Evolutionary conservation across 2,797 vertebrate genomes (phyloP), one percentile per base, ranked within the genome.

Genomic region (Sardinella longiceps): DNA sequence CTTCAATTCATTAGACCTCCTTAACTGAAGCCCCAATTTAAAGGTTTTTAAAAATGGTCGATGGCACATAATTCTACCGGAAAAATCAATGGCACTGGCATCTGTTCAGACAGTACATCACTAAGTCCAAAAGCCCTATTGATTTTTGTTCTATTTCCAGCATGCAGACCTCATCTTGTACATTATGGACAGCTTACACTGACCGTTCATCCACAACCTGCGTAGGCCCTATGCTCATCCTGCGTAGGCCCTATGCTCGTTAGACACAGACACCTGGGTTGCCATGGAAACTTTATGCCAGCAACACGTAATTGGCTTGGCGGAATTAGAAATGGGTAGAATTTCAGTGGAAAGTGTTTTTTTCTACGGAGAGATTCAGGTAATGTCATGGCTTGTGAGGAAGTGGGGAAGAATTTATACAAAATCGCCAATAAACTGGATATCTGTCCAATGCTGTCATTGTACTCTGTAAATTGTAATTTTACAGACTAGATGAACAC

Each of bases 141-240:
- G 93, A 94, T 94, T 93, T 93, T 90, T 86, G 77, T 91, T 94
- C 91, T 92, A 93, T 93, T 94, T 92, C 87, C 89, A 91, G 90
- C 88, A 51, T 51, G 28, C 53, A 33, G 84, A 88, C 87, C 85
- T 87, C 88, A 89, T 90, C 89, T 86, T 90, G 45, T 88, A 85
- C 84, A 89, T 90, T 91, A 89, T 87, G 88, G 87, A 89, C 82
- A 87, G 81, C 66, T 77, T 85, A 74, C 74, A 84, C 30, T 51
- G 74, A 87, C 74, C 56, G 92, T 94, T 89, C 86, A 91, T 94
- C 91, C 90, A 25, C 85, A 37, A 77, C 70, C 20, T 23, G 18
- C 37, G 39, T 10, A 23, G n/a, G n/a, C n/a, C n/a, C n/a, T n/a
- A n/a, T n/a, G n/a, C n/a, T n/a, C n/a, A n/a, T n/a, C n/a, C n/a